phyloP scores from a whole-genome alignment of 2,888 invertebrate species.

The Atethmia centrago region DNA sequence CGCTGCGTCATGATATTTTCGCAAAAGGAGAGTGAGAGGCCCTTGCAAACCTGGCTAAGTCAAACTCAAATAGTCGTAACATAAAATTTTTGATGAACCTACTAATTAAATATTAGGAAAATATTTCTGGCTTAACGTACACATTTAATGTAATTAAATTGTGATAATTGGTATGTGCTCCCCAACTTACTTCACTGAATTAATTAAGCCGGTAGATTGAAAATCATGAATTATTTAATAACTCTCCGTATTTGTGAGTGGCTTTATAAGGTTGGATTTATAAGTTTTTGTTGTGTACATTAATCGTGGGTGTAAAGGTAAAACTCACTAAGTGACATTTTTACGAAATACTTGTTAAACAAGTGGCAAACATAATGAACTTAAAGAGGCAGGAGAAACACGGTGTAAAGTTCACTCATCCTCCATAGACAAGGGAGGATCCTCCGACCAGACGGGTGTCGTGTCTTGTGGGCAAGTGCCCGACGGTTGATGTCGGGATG shows the following conservation, averaged over 20 bases:
- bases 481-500: too few species aligned
- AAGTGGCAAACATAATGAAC: too few species aligned
- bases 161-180: slow-evolving; percentile 42
- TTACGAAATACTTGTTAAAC: too few species aligned
- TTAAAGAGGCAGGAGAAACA: too few species aligned
- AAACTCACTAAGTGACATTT: too few species aligned
- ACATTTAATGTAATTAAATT: slow-evolving; percentile 38
- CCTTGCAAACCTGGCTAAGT: not conserved
- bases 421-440: too few species aligned
- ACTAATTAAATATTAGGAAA: slow-evolving; percentile 39
- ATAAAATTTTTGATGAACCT: slow-evolving; percentile 20
- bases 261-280: slow-evolving; percentile 10
- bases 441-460: too few species aligned
- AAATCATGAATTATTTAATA: slow-evolving; percentile 29
- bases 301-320: too few species aligned
- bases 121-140: slow-evolving; percentile 28
- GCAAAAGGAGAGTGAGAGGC: too few species aligned
- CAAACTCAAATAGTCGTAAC: slow-evolving; percentile 3
- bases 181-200: slow-evolving; percentile 27
- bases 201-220: slow-evolving; percentile 39
- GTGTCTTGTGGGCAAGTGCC: too few species aligned
- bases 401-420: too few species aligned
- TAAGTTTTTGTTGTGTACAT: not conserved
- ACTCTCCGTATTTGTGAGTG: slow-evolving; percentile 17
- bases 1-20: too few species aligned